A percentile compares a stretch with the other conserved stretches of the same genome.
These are phyloP conservation scores for Tenthredo scrophulariae DNA, from an alignment of 2,888 invertebrate genomes.

Conservation along the genomic window DNA sequence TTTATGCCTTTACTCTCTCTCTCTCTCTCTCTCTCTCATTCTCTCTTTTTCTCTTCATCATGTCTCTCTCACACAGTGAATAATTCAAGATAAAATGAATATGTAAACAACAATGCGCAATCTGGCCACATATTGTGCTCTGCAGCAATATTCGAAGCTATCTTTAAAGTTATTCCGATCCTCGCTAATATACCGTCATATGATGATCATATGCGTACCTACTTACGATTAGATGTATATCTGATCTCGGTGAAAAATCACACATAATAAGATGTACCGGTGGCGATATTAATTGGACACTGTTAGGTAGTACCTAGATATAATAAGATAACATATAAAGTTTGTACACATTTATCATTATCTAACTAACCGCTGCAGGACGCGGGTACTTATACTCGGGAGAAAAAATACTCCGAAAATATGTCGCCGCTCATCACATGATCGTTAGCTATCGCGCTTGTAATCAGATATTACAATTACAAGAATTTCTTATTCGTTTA, in stretches of 20 bases:
- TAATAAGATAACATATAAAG: not conserved
- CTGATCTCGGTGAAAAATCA: not conserved
- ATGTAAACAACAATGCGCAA: slow-evolving; percentile 78
- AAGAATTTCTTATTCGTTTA: not conserved
- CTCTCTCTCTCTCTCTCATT: not conserved
- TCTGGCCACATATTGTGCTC: slow-evolving; percentile 74
- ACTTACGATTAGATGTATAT: not conserved
- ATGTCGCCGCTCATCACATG: not conserved
- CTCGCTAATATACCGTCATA: not conserved
- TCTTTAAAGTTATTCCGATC: not conserved
- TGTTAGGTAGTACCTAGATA: not conserved
- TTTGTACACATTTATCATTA: not conserved
- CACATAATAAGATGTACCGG: not conserved
- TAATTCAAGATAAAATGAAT: slow-evolving; percentile 9
- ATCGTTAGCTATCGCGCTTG: not conserved
- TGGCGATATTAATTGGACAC: not conserved
- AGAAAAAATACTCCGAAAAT: not conserved
- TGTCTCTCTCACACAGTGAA: not conserved
- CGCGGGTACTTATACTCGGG: not conserved
- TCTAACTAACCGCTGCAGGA: not conserved
- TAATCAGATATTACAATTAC: slow-evolving; percentile 45
- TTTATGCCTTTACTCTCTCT: slow-evolving; percentile 70
- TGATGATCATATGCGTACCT: not conserved
- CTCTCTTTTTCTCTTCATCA: not conserved
- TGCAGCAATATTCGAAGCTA: slow-evolving; percentile 54